Evolutionary conservation across 2,888 invertebrate species (phyloP), one percentile per base, ranked within the genome.

Genomic region (Ptychoptera contaminata): DNA sequence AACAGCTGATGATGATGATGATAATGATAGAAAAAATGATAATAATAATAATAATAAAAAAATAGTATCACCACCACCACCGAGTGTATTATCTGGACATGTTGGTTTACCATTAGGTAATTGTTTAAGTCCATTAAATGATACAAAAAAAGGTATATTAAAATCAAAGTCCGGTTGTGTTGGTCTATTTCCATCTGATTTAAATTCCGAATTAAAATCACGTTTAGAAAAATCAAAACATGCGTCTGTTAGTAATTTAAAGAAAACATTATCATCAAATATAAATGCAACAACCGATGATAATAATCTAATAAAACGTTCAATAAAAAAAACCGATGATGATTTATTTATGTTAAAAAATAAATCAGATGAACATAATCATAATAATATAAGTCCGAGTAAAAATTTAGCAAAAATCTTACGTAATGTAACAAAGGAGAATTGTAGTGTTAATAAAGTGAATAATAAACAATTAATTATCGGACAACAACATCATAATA

Each of bases 121-220:
- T 40, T 15, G 5, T 12, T 7, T 11, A 14, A 30, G 30, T 40
- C 12, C 29, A 8, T 16, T 29, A 30, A 40, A 30, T 14, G 40
- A 40, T 44, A 50, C 58, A 1, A 48, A 54, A 2, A 59, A 54
- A 46, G 56, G 61, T 48, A 61, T 63, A 40, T 49, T 62, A 7
- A 65, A 65, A 52, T 57, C 62, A 1, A 53, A 63, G 53, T 55
- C 59, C 15, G 55, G 54, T 30, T 54, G 58, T 45, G 58, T 60
- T 44, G 58, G 57, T 2, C 54, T 64, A 30, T 61, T 65, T 59
- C 63, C 64, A 39, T 57, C 56, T 45, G 63, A 63, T 52, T 53
- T 65, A 30, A 65, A 57, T 52, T 60, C 63, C 2, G 65, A 65
- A 50, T 52, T 65, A 2, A 65, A 65, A 52, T 64, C 60, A 49